Evolutionary conservation across 1,140 invertebrate species (phyloP).

Genomic region (Nasonia giraulti): DNA sequence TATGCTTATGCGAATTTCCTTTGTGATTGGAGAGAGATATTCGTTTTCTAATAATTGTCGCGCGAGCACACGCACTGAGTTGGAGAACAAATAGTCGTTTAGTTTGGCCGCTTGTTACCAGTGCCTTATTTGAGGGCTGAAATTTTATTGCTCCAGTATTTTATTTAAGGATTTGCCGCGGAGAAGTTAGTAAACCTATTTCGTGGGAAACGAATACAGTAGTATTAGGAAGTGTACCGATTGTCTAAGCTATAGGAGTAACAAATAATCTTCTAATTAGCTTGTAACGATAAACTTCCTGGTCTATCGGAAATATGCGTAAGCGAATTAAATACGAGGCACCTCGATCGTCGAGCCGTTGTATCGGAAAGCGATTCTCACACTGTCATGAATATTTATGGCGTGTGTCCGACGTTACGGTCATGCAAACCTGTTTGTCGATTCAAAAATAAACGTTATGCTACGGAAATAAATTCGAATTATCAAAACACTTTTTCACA

Average conservation of each 20-base stretch:
- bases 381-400: slow-evolving; percentile 13
- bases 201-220: too few relatives aligned
- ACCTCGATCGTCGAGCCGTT: too few relatives aligned
- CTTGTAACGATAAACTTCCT: not conserved
- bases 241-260: not conserved
- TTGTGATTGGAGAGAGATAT: not conserved
- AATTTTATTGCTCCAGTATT: not conserved
- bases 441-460: too few relatives aligned
- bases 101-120: not conserved
- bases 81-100: slow-evolving; percentile 13
- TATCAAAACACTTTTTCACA: too few relatives aligned
- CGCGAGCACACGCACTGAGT: not conserved
- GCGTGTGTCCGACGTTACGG: not conserved
- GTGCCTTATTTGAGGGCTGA: not conserved
- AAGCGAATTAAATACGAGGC: slow-evolving; percentile 6
- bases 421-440: too few relatives aligned
- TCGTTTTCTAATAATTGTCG: slow-evolving; percentile 8
- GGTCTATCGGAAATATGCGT: not conserved
- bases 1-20: not conserved
- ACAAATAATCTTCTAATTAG: not conserved
- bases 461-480: too few relatives aligned
- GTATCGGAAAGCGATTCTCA: not conserved
- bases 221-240: not conserved
- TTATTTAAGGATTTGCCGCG: too few relatives aligned
- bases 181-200: too few relatives aligned